These are phyloP conservation scores for Pitta sordida DNA, from an alignment of 2,113 vertebrate genomes.

Conservation along the genomic window DNA sequence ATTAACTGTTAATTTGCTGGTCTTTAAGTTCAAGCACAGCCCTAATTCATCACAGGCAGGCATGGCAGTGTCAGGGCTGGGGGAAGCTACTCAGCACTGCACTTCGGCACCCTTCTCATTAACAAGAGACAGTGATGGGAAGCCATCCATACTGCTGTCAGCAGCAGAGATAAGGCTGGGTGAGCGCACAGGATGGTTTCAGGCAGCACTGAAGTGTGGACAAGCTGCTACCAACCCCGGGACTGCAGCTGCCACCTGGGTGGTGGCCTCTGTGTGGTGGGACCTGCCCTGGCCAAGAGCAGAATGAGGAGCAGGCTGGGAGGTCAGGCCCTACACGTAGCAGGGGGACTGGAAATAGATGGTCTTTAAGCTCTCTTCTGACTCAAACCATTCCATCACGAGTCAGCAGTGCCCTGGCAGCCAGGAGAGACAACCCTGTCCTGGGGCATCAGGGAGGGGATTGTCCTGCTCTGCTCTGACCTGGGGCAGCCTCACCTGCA, in stretches of 20 bases:
- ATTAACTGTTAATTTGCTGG: slow-evolving; percentile 83
- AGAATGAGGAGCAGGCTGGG: not conserved
- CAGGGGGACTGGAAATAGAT: not conserved
- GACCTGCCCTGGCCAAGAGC: not conserved
- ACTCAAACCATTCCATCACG: not conserved
- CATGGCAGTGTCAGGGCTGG: slow-evolving; percentile 46
- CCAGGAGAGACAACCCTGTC: not conserved
- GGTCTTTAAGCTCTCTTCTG: not conserved
- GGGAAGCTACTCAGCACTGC: not conserved
- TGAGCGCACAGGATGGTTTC: not conserved
- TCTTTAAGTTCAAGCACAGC: slow-evolving; percentile 78
- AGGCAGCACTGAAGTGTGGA: not conserved
- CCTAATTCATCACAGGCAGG: slow-evolving; percentile 77
- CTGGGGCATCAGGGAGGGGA: not conserved
- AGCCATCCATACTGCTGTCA: not conserved
- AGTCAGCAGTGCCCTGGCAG: not conserved
- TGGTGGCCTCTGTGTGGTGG: not conserved
- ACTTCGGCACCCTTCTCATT: not conserved
- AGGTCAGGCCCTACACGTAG: not conserved
- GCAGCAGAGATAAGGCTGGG: not conserved
- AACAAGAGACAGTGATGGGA: not conserved
- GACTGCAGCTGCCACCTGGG: not conserved
- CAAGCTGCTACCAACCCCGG: not conserved
- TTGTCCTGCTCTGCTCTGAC: not conserved
- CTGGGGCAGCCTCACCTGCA: not conserved